Conservation (phyloP, 2,888 invertebrate species). For the Nephrotoma guestfalica region DNA sequence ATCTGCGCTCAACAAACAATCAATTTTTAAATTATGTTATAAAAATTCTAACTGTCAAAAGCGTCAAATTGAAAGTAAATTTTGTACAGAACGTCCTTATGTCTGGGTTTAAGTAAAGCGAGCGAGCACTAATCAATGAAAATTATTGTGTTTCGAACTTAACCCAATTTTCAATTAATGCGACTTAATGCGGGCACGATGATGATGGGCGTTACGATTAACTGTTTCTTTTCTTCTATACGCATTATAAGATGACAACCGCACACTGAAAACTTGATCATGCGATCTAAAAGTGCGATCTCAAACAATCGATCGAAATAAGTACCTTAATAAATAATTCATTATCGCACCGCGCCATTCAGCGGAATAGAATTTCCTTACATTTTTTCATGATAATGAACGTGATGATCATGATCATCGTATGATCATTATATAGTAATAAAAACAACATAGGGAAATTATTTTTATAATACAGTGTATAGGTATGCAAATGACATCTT, state of each 20-base stretch:
- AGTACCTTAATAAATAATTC: background rate
- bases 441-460: background rate
- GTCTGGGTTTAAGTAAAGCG: background rate
- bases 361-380: background rate
- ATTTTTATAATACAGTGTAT: background rate
- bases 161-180: background rate
- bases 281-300: background rate
- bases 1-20: background rate
- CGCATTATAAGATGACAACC: no score
- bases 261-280: background rate
- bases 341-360: background rate
- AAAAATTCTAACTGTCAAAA: background rate
- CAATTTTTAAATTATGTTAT: background rate
- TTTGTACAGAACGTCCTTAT: background rate
- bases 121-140: background rate
- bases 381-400: background rate
- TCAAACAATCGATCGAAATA: background rate
- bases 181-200: no score
- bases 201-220: no score
- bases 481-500: background rate
- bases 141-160: background rate
- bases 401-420: background rate
- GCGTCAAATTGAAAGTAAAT: background rate
- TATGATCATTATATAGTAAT: background rate
- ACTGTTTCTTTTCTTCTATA: no score